A percentile compares a stretch with the other conserved stretches of the same genome.
Conservation (phyloP, 1,140 invertebrate species). For the Musca domestica region DNA sequence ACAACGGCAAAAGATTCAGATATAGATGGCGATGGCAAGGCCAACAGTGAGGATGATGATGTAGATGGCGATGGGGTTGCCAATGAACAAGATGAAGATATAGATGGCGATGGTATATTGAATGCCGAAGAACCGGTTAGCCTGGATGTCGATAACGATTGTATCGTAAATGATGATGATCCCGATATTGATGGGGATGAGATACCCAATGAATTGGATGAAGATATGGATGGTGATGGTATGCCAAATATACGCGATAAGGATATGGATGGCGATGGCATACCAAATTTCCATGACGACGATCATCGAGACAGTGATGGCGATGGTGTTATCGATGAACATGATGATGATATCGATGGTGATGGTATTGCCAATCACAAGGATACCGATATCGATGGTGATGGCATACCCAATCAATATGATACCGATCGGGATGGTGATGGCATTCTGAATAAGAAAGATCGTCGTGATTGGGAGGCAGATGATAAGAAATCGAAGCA, state of each 20-base stretch:
- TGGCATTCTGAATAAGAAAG: slow-evolving; percentile 41
- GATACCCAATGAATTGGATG: slow-evolving; percentile 29
- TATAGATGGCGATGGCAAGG: slow-evolving; percentile 30
- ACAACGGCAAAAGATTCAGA: slow-evolving; percentile 43
- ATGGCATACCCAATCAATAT: slow-evolving; percentile 45
- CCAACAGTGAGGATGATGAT: slow-evolving; percentile 41
- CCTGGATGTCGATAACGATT: slow-evolving; percentile 47
- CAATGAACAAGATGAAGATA: slow-evolving; percentile 47
- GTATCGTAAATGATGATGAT: slow-evolving; percentile 33
- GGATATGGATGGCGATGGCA: slow-evolving; percentile 29
- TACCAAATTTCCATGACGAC: slow-evolving; percentile 31
- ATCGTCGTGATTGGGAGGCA: slow-evolving; percentile 39
- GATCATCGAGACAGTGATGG: slow-evolving; percentile 42
- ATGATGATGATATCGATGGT: slow-evolving; percentile 47
- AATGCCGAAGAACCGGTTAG: slow-evolving; percentile 39
- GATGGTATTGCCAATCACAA: slow-evolving; percentile 46
- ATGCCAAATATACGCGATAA: slow-evolving; percentile 24
- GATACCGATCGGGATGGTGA: slow-evolving; percentile 49
- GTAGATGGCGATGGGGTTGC: slow-evolving; percentile 51
- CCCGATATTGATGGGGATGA: slow-evolving; percentile 37
- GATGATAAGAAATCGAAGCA: slow-evolving; percentile 59
- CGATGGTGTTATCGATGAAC: slow-evolving; percentile 43
- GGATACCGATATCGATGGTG: slow-evolving; percentile 49
- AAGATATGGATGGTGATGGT: slow-evolving; percentile 28
- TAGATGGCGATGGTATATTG: slow-evolving; percentile 53